Conservation (phyloP, 2,797 vertebrate species). For the Toxotes lorentzi region DNA sequence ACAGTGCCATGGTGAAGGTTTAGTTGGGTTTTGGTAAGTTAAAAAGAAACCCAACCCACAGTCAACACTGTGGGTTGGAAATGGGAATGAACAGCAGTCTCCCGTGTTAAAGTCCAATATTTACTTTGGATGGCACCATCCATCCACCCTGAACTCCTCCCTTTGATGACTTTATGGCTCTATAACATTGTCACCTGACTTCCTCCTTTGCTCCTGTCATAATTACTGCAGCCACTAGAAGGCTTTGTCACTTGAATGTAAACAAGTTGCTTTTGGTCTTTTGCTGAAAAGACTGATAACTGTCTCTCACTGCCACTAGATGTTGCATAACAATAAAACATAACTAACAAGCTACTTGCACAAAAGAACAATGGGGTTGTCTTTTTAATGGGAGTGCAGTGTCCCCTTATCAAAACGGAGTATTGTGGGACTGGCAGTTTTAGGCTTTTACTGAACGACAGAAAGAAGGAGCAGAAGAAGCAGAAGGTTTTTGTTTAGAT, state of each 20-base stretch:
- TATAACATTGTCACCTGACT: neutral
- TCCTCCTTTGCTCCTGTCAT: neutral
- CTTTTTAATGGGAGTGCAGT: too few species aligned
- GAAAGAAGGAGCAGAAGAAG: neutral
- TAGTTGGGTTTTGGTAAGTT: neutral
- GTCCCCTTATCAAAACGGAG: neutral
- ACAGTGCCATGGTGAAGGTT: neutral
- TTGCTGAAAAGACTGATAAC: neutral
- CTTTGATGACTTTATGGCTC: neutral
- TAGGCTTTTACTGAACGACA: slow-evolving; percentile 14
- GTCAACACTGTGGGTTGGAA: neutral
- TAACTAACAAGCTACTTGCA: too few species aligned
- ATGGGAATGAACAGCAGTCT: neutral
- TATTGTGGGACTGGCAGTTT: neutral
- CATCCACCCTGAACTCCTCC: neutral
- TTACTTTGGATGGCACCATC: neutral
- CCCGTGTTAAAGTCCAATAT: neutral
- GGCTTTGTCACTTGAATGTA: neutral
- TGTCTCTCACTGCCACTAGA: too few species aligned
- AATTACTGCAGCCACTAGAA: neutral
- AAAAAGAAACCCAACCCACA: neutral
- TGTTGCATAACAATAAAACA: neutral
- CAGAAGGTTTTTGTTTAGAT: neutral
- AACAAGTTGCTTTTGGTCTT: neutral
- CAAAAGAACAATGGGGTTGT: too few species aligned